These are phyloP conservation scores for Gymnoscelis rufifasciata DNA, from an alignment of 2,888 invertebrate genomes.

Conservation along the genomic window DNA sequence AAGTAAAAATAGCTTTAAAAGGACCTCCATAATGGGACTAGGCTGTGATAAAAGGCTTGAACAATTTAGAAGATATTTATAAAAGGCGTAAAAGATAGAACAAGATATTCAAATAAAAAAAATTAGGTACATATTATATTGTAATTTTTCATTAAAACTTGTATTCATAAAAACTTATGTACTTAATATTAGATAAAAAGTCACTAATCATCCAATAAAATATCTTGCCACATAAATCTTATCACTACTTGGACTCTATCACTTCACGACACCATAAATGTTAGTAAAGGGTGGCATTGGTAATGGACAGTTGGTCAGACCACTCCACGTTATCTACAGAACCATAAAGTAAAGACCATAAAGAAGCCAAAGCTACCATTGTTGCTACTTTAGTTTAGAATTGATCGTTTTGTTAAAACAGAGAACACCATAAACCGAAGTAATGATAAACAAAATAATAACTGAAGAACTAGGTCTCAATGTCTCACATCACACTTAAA, in stretches of 20 bases:
- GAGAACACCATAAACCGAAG: slow-evolving; percentile 2
- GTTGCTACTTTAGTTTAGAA: slow-evolving; percentile 55
- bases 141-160: too few species aligned
- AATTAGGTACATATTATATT: too few species aligned
- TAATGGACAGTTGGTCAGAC: slow-evolving; percentile 64
- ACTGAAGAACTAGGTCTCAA: too few species aligned
- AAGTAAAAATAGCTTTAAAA: not conserved
- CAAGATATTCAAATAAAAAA: too few species aligned
- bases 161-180: too few species aligned
- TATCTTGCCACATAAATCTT: too few species aligned
- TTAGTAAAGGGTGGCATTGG: slow-evolving; percentile 59
- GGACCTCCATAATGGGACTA: slow-evolving; percentile 6
- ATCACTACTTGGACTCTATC: too few species aligned
- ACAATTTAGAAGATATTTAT: too few species aligned
- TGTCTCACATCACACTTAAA: too few species aligned
- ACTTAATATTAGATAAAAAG: too few species aligned
- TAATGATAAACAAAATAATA: not conserved
- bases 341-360: slow-evolving; percentile 48
- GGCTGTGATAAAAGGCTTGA: not conserved
- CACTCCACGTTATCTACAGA: slow-evolving; percentile 54
- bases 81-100: too few species aligned
- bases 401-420: slow-evolving; percentile 30
- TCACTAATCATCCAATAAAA: too few species aligned
- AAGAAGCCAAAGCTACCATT: slow-evolving; percentile 65
- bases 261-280: slow-evolving; percentile 18